Evolutionary conservation across 2,113 vertebrate species (phyloP).

Genomic region (Glaucomys volans): DNA sequence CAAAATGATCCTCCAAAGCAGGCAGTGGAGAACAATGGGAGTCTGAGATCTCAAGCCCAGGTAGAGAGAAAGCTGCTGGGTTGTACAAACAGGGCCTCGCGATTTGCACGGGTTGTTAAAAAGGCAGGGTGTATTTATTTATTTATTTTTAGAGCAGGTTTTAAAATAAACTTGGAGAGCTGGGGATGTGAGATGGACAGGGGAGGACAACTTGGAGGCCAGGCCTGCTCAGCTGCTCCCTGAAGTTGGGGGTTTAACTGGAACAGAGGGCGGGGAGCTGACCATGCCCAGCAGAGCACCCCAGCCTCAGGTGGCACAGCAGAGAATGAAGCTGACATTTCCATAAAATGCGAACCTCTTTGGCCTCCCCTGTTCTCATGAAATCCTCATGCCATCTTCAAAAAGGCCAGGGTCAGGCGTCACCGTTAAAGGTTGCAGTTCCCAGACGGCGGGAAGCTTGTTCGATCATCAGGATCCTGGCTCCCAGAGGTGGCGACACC

Average conservation of each 20-base stretch:
- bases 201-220: not conserved
- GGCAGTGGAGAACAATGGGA: not conserved
- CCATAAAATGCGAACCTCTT: not conserved
- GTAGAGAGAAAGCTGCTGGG: not conserved
- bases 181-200: not conserved
- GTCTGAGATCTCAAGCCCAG: not conserved
- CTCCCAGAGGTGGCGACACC: not conserved
- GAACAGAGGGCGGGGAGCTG: not conserved
- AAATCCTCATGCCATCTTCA: not conserved
- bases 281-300: not conserved
- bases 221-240: not conserved
- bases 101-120: not conserved
- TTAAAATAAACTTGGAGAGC: constrained; percentile 15
- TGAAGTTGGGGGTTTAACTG: not conserved
- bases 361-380: not conserved
- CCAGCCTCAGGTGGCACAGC: accelerated
- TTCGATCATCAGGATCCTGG: not conserved
- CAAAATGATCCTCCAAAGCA: not conserved
- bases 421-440: not conserved
- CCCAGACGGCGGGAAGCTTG: not conserved
- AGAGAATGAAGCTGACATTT: not conserved
- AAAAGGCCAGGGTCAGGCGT: not conserved
- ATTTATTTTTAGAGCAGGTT: not conserved
- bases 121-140: not conserved
- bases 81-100: not conserved